Conservation (phyloP, 2,888 invertebrate genomes). For the Stenoptilia bipunctidactyla region DNA sequence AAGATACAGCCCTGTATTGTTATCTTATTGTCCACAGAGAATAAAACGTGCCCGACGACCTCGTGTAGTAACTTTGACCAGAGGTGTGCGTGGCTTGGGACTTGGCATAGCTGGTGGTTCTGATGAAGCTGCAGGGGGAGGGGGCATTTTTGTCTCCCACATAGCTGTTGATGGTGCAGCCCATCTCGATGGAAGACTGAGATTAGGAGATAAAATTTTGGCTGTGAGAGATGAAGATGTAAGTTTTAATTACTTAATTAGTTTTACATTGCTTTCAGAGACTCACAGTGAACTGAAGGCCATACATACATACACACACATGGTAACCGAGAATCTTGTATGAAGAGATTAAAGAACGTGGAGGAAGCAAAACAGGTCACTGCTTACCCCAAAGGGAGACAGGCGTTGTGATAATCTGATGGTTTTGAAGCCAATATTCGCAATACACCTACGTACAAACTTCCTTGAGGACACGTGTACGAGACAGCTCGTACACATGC, state of each 20-base stretch:
- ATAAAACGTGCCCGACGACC: constrained; percentile 49
- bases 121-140: constrained; percentile 61
- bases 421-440: no score
- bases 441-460: no score
- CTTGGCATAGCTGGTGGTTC: constrained; percentile 63
- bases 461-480: no score
- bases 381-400: no score
- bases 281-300: no score
- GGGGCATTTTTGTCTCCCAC: constrained; percentile 61
- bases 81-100: constrained; percentile 56
- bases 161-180: constrained; percentile 63
- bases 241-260: constrained; percentile 21
- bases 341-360: no score
- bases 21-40: not conserved
- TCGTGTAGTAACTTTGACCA: constrained; percentile 53
- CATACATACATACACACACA: no score
- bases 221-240: constrained; percentile 64
- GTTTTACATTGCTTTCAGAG: not conserved
- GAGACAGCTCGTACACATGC: no score
- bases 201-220: constrained; percentile 63
- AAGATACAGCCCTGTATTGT: no score
- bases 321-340: no score
- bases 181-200: constrained; percentile 57
- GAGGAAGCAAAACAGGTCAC: no score
- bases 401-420: no score